Evolutionary conservation across 1,140 invertebrate species (phyloP), one percentile per base, ranked within the genome.

Genomic region (Oedothorax gibbosus): DNA sequence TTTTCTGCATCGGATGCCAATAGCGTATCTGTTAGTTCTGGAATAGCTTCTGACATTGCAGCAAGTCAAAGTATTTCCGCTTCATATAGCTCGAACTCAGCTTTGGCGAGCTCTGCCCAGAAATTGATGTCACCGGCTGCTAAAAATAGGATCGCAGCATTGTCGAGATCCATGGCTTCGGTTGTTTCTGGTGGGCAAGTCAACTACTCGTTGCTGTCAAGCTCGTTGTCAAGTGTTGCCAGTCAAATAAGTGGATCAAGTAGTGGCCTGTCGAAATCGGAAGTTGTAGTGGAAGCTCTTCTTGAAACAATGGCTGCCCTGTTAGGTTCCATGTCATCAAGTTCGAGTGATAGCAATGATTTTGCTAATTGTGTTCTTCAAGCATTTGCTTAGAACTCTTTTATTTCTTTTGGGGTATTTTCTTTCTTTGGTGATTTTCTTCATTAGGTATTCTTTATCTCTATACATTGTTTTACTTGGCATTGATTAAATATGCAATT

Each of bases 101-200:
- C 7, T 54, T 21, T 57, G 20, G 62, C 62, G 5, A 14, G 12
- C 14, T 66, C 77, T 20, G 64, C 64, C 6, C 75, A 77, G 49
- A 57, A 77, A n/a, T 56, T 77, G 3, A 35, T 56, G 7, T 79
- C 77, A 14, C n/a, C 64, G 9, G 77, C 77, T 56, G 77, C 77
- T 12, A 54, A 53, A 5, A 62, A 65, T 0, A 54, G 77, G n/a
- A 79, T 79, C 0, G 18, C 77, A 14, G 35, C 51, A 2, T 9
- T 79, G 50, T 79, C 77, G 7, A 66, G 56, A 21, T 21, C 64
- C n/a, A 12, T 79, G 5, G 18, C 51, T 10, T 54, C 50, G 20
- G 51, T 21, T 2, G 4, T 79, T 0, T 21, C 62, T 0, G 64
- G 64, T 12, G 77, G 77, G 35, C 62, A 14, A 14, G 51, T 79